phyloP scores from a whole-genome alignment of 2,888 invertebrate species.

The Watsonalla cultraria region DNA sequence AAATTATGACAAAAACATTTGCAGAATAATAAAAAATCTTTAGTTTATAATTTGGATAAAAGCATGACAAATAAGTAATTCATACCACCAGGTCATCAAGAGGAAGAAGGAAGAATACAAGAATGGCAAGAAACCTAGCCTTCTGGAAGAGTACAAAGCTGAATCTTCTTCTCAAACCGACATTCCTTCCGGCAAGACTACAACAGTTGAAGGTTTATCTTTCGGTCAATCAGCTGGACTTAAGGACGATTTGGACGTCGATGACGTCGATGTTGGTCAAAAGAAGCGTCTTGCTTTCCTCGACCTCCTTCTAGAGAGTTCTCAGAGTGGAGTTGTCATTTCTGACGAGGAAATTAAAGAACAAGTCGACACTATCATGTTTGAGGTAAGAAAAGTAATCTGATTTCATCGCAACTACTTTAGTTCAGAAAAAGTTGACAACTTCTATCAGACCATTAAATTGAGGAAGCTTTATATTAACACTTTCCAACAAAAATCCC shows the following conservation, averaged over 20 bases:
- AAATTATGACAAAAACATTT: too few relatives aligned
- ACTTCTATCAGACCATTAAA: too few relatives aligned
- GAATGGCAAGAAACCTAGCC: slow-evolving; percentile 76
- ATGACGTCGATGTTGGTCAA: slow-evolving; percentile 87
- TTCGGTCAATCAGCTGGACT: slow-evolving; percentile 85
- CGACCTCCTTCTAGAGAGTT: slow-evolving; percentile 89
- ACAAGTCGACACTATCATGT: slow-evolving; percentile 92
- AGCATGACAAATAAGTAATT: too few relatives aligned
- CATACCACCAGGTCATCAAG: slow-evolving; percentile 75
- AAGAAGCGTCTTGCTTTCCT: slow-evolving; percentile 92
- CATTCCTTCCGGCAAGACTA: slow-evolving; percentile 33
- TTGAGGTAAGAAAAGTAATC: slow-evolving; percentile 79
- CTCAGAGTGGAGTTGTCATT: slow-evolving; percentile 84
- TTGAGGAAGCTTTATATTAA: too few relatives aligned
- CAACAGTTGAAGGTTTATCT: slow-evolving; percentile 82
- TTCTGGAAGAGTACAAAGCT: slow-evolving; percentile 36
- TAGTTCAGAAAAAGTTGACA: too few relatives aligned
- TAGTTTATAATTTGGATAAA: too few relatives aligned
- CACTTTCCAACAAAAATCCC: too few relatives aligned
- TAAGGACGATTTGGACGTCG: slow-evolving; percentile 89
- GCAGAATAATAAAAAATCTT: too few relatives aligned
- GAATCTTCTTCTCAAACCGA: slow-evolving; percentile 31
- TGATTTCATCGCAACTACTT: too few relatives aligned
- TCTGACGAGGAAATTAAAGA: slow-evolving; percentile 89
- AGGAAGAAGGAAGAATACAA: slow-evolving; percentile 87